Evolutionary conservation across 2,888 invertebrate genomes (phyloP), one percentile per base, ranked within the genome.

Genomic region (Epistrophe grossulariae): DNA sequence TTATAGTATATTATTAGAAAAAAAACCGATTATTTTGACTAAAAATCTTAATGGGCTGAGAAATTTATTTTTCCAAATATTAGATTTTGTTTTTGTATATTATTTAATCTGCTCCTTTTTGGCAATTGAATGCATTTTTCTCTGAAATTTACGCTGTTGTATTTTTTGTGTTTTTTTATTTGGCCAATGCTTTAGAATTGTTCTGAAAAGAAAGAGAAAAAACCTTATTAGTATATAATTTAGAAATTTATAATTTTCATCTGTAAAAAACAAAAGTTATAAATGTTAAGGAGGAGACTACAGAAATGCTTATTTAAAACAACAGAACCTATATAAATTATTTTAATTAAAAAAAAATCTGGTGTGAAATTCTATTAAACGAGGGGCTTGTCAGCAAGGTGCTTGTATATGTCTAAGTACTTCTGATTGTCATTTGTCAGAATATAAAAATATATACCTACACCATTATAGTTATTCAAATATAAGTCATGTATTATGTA

Each of bases 401-500:
- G 31, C 57, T 31, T n/a, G 38, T 11, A 5, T 57, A 71, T 31
- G 31, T 31, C 35, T 35, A 35, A 35, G 6, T 35, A 35, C 8
- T 8, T 35, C 35, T 35, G 9, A 7, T 35, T 35, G 60, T 70
- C 70, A 57, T 0, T 35, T 35, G 60, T 70, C 70, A 57, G 19
- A 8, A 15, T 59, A 78, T 82, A 83, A 78, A 78, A 78, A 83
- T 78, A 83, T 78, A 83, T 13, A n/a, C n/a, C n/a, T n/a, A n/a
- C 38, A 28, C 1, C 52, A 78, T 7, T 35, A n/a, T n/a, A n/a
- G 31, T 2, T 35, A 52, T 60, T 82, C 45, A 72, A 71, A 24
- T 24, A 24, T 24, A 24, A n/a, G n/a, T n/a, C 24, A 55, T 50
- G n/a, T n/a, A n/a, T n/a, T n/a, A 68, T 8, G 35, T 35, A 15